phyloP scores from a whole-genome alignment of 2,888 invertebrate species.

The Pediacus dermestoides region DNA sequence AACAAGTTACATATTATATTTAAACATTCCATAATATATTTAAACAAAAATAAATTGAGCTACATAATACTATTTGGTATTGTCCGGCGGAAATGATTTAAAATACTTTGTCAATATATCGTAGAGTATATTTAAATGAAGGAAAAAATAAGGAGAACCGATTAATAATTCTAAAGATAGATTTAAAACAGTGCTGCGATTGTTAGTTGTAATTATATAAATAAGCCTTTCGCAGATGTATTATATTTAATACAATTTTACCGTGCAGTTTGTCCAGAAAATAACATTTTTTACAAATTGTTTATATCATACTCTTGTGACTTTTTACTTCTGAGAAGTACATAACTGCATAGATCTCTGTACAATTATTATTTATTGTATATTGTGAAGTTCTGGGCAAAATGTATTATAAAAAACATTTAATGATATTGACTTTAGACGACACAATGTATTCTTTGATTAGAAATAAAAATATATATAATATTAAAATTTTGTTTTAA shows the following conservation, averaged over 20 bases:
- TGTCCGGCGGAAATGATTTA: conserved; percentile 9
- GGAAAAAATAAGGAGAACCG: conserved; percentile 34
- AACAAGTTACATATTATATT: conserved; percentile 27
- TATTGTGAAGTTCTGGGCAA: conserved; percentile 43
- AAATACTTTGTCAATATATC: conserved; percentile 47
- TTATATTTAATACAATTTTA: conserved; percentile 39
- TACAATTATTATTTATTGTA: conserved; percentile 35
- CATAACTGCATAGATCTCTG: conserved; percentile 34
- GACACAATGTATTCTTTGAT: conserved; percentile 52
- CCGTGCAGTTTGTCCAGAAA: conserved; percentile 45
- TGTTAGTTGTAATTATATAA: conserved; percentile 46
- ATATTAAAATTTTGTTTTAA: no score
- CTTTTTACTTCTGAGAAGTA: conserved; percentile 47
- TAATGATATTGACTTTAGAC: conserved; percentile 51
- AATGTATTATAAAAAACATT: conserved; percentile 45
- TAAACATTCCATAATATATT: conserved; percentile 42
- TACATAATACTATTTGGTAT: conserved; percentile 4
- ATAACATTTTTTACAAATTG: conserved; percentile 6
- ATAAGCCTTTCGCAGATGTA: conserved; percentile 50
- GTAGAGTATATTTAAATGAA: conserved; percentile 27
- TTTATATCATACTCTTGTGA: conserved; percentile 9
- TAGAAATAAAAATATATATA: conserved; percentile 47
- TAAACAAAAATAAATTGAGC: conserved; percentile 22
- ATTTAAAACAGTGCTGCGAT: conserved; percentile 43
- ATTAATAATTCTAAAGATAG: conserved; percentile 49